Percentiles rank a stretch among this genome's conserved stretches.
Evolutionary conservation across 2,888 invertebrate genomes (phyloP).

Genomic region (Chloroclystis v-ata): DNA sequence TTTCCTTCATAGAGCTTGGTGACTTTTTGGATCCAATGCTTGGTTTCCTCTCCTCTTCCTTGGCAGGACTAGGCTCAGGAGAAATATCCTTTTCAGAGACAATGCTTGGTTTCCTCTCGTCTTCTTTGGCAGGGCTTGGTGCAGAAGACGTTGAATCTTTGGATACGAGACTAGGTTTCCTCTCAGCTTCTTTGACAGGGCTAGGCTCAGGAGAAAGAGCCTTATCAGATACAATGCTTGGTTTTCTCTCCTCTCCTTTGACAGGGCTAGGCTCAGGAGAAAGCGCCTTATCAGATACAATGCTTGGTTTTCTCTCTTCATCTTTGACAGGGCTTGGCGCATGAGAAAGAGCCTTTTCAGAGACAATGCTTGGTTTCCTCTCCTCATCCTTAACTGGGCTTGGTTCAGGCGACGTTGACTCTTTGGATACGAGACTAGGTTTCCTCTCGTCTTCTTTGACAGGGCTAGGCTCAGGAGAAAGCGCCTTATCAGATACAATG

Average conservation of each 20-base stretch:
- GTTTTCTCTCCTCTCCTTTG: slow-evolving; percentile 4
- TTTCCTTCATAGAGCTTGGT: slow-evolving; percentile 6
- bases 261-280: slow-evolving; percentile 2
- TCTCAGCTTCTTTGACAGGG: not conserved
- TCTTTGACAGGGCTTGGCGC: slow-evolving; percentile 1
- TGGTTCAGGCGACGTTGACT: not conserved
- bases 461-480: slow-evolving; percentile 1
- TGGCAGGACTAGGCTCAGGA: slow-evolving; percentile 9
- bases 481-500: slow-evolving; percentile 2
- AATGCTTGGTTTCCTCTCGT: not conserved
- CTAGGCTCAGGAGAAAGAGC: not conserved
- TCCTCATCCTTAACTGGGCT: slow-evolving; percentile 10
- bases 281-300: too few relatives aligned
- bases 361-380: not conserved
- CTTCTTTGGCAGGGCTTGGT: not conserved
- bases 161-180: slow-evolving; percentile 1
- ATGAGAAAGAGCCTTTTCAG: not conserved
- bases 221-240: slow-evolving; percentile 8
- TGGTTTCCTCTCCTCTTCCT: not conserved
- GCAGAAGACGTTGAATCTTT: slow-evolving; percentile 8
- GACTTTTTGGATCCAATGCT: slow-evolving; percentile 1
- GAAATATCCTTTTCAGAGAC: slow-evolving; percentile 9
- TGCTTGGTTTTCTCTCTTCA: not conserved
- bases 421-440: slow-evolving; percentile 8
- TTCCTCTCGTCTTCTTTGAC: not conserved